Base-by-base conservation (phyloP, 2,113 vertebrate genomes). In the Pollimyrus isidori region DNA sequence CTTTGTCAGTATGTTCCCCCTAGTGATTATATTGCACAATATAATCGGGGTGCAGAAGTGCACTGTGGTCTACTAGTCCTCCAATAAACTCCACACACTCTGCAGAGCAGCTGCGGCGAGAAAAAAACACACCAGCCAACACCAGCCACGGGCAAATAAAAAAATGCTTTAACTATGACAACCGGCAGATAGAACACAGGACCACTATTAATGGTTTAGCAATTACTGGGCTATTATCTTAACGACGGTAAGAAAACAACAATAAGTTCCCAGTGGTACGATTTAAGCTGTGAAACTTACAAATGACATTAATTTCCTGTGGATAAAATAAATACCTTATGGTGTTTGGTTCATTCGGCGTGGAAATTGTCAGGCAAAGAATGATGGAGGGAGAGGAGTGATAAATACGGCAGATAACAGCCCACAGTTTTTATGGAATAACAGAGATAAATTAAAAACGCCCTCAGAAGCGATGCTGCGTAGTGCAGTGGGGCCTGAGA, bases 251-350 rank as follows among this genome's bases (percentile, higher is more conserved):
- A 50, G 83, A 48, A 86, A 86, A 80, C 73, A 80, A 80, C 73
- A 49, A 86, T 49, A 15, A n/a, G 21, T 26, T 49, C 48, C 48
- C 83, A 48, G 45, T 48, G 83, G 83, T 49, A 86, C 45, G 4
- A 49, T 49, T 86, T 50, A 86, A 86, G 42, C 83, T 49, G 45
- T 50, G 83, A 86, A 50, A 86, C 48, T 86, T 49, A 80, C 21
- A 86, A 86, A 86, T 86, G 46, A 15, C 45, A 49, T 86, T 86
- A 48, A 86, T 86, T 86, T 48, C 83, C 45, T 86, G 21, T 86
- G 46, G 73, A 80, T 80, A 42, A 42, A 42, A 80, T 80, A 80
- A 80, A 80, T 80, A 80, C 83, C 83, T 86, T n/a, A 86, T 86
- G 42, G 45, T 80, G 73, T 80, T 86, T 80, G 30, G 30, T 39